Base-by-base conservation (phyloP, 2,113 vertebrate genomes). In the Genyomyrus donnyi region DNA sequence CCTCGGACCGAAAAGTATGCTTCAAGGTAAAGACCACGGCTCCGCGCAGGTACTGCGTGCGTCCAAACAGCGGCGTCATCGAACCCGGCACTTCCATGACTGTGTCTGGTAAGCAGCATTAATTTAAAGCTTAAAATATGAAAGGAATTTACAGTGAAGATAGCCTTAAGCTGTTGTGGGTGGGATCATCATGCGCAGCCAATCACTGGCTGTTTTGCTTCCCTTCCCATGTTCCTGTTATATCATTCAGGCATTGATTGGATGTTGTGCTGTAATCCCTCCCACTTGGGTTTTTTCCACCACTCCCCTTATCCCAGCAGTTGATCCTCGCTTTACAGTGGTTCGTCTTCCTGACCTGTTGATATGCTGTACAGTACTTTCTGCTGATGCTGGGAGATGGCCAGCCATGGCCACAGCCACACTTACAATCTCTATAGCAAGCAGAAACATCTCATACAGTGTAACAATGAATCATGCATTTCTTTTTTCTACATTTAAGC, bases 21-120 rank as follows among this genome's bases (percentile, higher is more conserved):
- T 98, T 98, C 94, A 98, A 98, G 95, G 97, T 98, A 94, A 98
- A 98, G 95, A 98, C 97, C 88, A 98, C 97, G 89, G 97, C 97
- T 0, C 97, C 97, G 87, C 96, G 97, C 84, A 96, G 97, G 91
- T 98, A 98, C 93, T 98, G 97, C 19, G 97, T 98, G 93, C 95
- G 97, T 90, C 97, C 97, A 3, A 98, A 98, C 96, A 98, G 97
- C 91, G 97, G 97, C 77, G 93, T 97, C 91, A 97, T 98, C 90
- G 97, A 98, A 2, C 96, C 97, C 2, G 97, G 97, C 87, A 94
- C 94, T 0, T 95, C 95, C 88, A 95, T 98, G 93, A 96, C 95
- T 89, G 97, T 98, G 92, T 98, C 97, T 92, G 97, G 97, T 98
- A 95, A 94, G 91, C 24, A 4, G 31, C 19, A 45, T 7, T 56